Evolutionary conservation across 2,888 invertebrate species (phyloP).

Genomic region (Dasysyrphus albostriatus): DNA sequence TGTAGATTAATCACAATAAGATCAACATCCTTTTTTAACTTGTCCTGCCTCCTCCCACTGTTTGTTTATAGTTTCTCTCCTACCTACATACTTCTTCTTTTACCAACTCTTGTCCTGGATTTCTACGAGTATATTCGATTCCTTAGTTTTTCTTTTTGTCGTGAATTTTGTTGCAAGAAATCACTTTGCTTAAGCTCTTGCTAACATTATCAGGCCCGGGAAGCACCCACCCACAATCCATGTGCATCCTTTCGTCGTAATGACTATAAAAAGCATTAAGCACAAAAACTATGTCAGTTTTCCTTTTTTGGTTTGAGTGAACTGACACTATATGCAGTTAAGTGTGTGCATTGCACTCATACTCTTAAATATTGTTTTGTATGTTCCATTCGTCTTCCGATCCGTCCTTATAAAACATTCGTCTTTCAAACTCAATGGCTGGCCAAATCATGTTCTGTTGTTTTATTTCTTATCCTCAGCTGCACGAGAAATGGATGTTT

Average conservation of each 20-base stretch:
- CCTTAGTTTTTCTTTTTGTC: constrained; percentile 31
- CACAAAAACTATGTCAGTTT: constrained; percentile 43
- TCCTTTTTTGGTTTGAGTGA: constrained; percentile 48
- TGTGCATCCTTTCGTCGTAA: constrained; percentile 46
- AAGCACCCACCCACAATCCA: constrained; percentile 21
- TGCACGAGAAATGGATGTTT: neutral
- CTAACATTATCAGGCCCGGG: constrained; percentile 1
- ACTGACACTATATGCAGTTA: constrained; percentile 14
- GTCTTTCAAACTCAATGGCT: neutral
- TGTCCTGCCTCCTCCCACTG: neutral
- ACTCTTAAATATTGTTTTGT: constrained; percentile 36
- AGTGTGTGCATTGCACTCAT: constrained; percentile 25
- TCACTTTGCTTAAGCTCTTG: constrained; percentile 36
- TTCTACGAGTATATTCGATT: constrained; percentile 25
- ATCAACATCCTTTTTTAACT: constrained; percentile 60
- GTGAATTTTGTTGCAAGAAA: constrained; percentile 43
- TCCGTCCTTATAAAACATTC: neutral
- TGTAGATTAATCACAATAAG: constrained; percentile 74
- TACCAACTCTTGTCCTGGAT: constrained; percentile 53
- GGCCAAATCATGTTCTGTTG: neutral
- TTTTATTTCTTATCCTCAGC: neutral
- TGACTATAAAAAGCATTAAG: constrained; percentile 65
- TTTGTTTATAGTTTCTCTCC: neutral
- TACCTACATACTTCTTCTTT: neutral
- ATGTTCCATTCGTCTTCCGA: neutral